These are phyloP conservation scores for Epinephelus fuscoguttatus DNA, from an alignment of 2,113 vertebrate genomes.

Conservation along the genomic window DNA sequence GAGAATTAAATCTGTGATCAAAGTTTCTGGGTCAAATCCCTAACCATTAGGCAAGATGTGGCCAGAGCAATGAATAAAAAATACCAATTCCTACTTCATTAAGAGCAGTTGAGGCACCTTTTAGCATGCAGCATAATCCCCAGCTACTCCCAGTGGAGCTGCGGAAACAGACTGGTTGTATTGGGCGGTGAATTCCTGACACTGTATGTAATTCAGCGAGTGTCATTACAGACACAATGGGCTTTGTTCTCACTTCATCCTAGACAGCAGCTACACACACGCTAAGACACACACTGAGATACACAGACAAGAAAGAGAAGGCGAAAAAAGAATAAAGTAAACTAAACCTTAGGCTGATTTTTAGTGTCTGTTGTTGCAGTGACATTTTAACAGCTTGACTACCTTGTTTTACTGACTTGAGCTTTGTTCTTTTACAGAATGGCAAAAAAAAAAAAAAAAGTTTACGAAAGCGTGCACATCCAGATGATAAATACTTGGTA, in stretches of 20 bases:
- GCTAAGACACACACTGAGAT: background rate
- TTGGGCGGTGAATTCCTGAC: background rate
- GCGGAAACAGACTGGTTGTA: background rate
- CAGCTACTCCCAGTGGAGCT: background rate
- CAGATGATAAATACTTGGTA: too few species aligned
- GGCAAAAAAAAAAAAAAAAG: too few species aligned
- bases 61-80: constrained; percentile 29
- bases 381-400: constrained; percentile 11
- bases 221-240: background rate
- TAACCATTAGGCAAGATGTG: background rate
- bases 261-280: constrained; percentile 18
- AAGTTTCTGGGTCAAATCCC: constrained; percentile 21
- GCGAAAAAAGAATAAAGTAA: background rate
- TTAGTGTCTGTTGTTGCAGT: background rate
- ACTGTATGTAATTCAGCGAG: constrained; percentile 25
- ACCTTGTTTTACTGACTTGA: background rate
- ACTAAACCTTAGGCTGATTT: background rate
- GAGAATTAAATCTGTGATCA: background rate
- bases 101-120: constrained; percentile 2
- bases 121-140: constrained; percentile 19
- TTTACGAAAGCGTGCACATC: too few species aligned
- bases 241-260: constrained; percentile 24
- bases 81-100: constrained; percentile 31
- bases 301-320: background rate
- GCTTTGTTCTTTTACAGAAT: background rate